Conservation (phyloP, 2,888 invertebrate genomes). For the Molorchus minor region DNA sequence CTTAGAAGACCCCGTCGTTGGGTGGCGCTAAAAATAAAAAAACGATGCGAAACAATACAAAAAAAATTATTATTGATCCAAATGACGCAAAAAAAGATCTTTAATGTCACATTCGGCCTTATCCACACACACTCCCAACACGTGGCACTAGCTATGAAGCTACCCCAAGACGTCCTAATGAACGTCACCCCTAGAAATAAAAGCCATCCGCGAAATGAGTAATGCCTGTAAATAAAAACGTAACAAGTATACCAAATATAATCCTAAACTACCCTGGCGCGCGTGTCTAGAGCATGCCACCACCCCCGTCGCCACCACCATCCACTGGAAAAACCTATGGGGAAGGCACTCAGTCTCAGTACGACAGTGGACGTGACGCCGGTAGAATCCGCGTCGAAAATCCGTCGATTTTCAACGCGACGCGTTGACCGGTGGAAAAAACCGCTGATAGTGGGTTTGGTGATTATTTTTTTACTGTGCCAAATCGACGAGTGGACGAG, state of each 20-base stretch:
- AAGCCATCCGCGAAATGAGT: slow-evolving; percentile 16
- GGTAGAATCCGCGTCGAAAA: neutral
- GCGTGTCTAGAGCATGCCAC: slow-evolving; percentile 3
- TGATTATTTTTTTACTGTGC: too few species aligned
- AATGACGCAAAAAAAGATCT: neutral
- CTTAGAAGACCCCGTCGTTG: too few species aligned
- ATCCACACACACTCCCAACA: neutral
- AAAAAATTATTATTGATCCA: too few species aligned
- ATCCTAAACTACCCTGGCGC: slow-evolving; percentile 1
- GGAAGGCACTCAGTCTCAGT: slow-evolving; percentile 12
- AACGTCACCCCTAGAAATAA: neutral
- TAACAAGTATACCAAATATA: slow-evolving; percentile 18
- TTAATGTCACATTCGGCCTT: neutral
- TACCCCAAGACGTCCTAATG: neutral
- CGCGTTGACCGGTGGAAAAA: too few species aligned
- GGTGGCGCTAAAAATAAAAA: too few species aligned
- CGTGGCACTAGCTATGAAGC: too few species aligned
- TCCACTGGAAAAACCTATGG: too few species aligned
- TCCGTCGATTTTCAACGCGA: neutral
- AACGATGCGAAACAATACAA: too few species aligned
- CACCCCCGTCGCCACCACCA: slow-evolving; percentile 9
- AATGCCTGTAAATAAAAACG: slow-evolving; percentile 24
- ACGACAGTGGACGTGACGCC: neutral
- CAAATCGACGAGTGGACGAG: too few species aligned
- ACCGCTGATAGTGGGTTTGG: too few species aligned